Base-by-base conservation (phyloP, 2,888 invertebrate species). In the Auanema sp. region DNA sequence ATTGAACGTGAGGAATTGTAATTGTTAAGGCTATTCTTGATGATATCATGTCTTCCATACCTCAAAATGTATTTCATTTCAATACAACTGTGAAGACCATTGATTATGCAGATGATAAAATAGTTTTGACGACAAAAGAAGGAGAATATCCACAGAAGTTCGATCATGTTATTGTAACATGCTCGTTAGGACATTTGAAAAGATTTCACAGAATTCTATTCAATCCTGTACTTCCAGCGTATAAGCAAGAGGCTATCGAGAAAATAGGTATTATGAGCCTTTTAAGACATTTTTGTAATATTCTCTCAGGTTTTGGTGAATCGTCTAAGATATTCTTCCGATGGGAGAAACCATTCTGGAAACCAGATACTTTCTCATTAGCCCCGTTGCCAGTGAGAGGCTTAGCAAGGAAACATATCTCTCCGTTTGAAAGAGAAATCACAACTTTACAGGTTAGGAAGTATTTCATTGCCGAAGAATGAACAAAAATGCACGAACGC, bases 311-410 rank as follows among this genome's bases (percentile, higher is more conserved):
- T 1, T 79, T 80, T 49, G 79, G 79, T 40, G 75, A 72, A 41
- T 71, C 76, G 0, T 71, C 72, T 24, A 80, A 80, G 58, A 61
- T 80, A 0, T 81, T 79, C 59, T 69, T 80, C 55, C 72, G 77
- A 44, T 80, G 79, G 77, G 75, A 74, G n/a, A 41, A 69, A 42
- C 76, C 76, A 1, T 81, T 77, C 51, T 80, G 80, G 80, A 57
- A 67, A 5, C 61, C 68, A 21, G 60, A 57, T 47, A 75, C 69
- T 21, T 71, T 68, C 41, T 75, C 75, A 1, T 64, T 80, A 12
- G 73, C 71, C 18, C 77, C 79, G 0, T 65, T 77, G 8, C 75
- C 72, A n/a, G 70, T 79, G 0, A 69, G 69, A 47, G 78, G 69
- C 57, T 63, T 68, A 64, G 62, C 60, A n/a, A 67, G 66, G 40